Base-by-base conservation (phyloP, 2,888 invertebrate genomes). In the Cosmia pyralina region DNA sequence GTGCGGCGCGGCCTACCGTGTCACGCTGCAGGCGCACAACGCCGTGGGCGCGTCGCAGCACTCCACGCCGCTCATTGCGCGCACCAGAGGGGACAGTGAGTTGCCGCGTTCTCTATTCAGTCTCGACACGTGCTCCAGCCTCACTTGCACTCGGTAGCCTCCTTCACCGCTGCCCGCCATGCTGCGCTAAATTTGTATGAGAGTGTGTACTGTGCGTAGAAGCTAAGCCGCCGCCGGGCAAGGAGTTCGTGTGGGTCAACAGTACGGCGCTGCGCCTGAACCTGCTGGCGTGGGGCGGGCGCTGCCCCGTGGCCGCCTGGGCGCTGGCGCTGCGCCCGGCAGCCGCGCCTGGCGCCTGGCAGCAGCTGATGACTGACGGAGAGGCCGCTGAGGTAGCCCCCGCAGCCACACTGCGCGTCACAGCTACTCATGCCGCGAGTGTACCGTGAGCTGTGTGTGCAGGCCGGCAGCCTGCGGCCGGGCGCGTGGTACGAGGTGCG, bases 231-330 rank as follows among this genome's bases (percentile, higher is more conserved):
- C 97, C 98, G 5, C 96, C 96, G 85, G 97, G 97, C 82, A 96
- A 96, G 75, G 97, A 97, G 88, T 96, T 98, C 73, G 94, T 98
- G 76, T 95, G 97, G 87, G 96, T 97, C 8, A 98, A 98, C 92
- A 97, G 97, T 72, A 97, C 98, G 0, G 96, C 97, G 62, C 96
- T 98, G 62, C 97, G 97, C 55, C 93, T 98, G 59, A 97, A 97
- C 92, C 95, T 98, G 79, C 96, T 97, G 81, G 96, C 97, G 72
- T 98, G 98, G 98, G 97, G 97, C 82, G 97, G 97, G 8, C 97
- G 97, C 74, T 98, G 98, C 93, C 96, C 97, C 4, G 97, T 98
- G 86, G 94, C 94, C 28, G 96, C 97, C 82, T 98, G 97, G 93
- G 96, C 97, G 57, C 96, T 97, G 57, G 97, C 97, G 85, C 91